phyloP scores from a whole-genome alignment of 2,888 invertebrate genomes.

The Ashinkailepas kermadecensis region DNA sequence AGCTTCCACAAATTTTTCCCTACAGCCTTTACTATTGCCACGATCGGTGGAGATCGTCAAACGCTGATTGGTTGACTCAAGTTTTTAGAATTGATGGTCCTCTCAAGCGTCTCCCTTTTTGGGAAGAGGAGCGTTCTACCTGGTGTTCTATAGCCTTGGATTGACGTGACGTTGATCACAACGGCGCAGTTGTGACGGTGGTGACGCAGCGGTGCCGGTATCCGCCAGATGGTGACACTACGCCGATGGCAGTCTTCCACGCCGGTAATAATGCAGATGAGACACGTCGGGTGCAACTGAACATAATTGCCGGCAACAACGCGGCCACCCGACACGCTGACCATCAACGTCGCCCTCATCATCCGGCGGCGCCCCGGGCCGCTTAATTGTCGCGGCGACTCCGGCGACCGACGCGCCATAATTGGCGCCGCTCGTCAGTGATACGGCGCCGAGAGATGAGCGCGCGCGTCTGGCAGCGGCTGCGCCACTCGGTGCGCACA shows the following conservation, averaged over 20 bases:
- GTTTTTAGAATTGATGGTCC: too few relatives aligned
- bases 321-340: not conserved
- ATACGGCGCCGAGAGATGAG: not conserved
- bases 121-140: too few relatives aligned
- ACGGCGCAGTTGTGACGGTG: not conserved
- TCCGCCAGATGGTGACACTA: not conserved
- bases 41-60: too few relatives aligned
- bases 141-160: too few relatives aligned
- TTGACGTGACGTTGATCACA: too few relatives aligned
- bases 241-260: not conserved
- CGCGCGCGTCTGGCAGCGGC: not conserved
- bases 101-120: too few relatives aligned
- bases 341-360: not conserved
- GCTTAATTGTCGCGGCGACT: not conserved
- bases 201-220: not conserved
- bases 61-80: too few relatives aligned
- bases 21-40: too few relatives aligned
- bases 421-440: not conserved
- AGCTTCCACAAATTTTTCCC: too few relatives aligned
- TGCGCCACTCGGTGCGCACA: not conserved
- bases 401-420: not conserved
- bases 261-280: conserved; percentile 5
- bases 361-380: not conserved
- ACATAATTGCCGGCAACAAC: not conserved
- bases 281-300: not conserved